Evolutionary conservation across 2,888 invertebrate genomes (phyloP).

Genomic region (Protonemura montana): DNA sequence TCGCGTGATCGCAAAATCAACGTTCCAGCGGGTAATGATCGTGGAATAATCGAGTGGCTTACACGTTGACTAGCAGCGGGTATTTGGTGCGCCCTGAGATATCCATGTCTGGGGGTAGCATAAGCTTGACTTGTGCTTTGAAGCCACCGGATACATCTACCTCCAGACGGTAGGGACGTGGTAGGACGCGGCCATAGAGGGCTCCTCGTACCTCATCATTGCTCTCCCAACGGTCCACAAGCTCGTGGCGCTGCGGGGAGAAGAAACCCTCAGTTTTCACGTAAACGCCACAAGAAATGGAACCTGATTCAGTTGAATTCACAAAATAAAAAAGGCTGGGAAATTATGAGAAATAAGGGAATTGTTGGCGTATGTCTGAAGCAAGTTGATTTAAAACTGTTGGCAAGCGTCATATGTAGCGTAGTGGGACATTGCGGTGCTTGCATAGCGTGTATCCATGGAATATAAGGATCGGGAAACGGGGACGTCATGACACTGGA

Average conservation of each 20-base stretch:
- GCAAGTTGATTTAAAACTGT: too few relatives aligned
- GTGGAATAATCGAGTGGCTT: conserved; percentile 57
- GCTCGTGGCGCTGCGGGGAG: conserved; percentile 33
- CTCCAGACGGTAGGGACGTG: conserved; percentile 50
- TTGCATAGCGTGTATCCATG: neutral
- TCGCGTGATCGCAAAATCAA: too few relatives aligned
- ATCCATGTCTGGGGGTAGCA: conserved; percentile 76
- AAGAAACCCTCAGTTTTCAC: too few relatives aligned
- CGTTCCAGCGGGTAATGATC: too few relatives aligned
- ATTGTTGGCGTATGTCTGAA: too few relatives aligned
- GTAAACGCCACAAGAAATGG: too few relatives aligned
- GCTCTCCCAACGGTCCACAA: conserved; percentile 47
- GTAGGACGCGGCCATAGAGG: conserved; percentile 48
- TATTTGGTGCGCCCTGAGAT: conserved; percentile 74
- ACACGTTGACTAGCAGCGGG: conserved; percentile 86
- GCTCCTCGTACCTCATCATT: conserved; percentile 50
- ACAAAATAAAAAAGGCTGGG: too few relatives aligned
- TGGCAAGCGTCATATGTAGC: too few relatives aligned
- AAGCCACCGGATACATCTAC: conserved; percentile 73
- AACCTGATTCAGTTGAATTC: too few relatives aligned
- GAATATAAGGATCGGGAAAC: neutral
- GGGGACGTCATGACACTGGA: neutral
- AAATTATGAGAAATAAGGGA: too few relatives aligned
- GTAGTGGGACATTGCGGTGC: too few relatives aligned
- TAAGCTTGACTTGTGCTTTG: conserved; percentile 76